Base-by-base conservation (phyloP, 2,888 invertebrate species). In the Lepidonotus clava region DNA sequence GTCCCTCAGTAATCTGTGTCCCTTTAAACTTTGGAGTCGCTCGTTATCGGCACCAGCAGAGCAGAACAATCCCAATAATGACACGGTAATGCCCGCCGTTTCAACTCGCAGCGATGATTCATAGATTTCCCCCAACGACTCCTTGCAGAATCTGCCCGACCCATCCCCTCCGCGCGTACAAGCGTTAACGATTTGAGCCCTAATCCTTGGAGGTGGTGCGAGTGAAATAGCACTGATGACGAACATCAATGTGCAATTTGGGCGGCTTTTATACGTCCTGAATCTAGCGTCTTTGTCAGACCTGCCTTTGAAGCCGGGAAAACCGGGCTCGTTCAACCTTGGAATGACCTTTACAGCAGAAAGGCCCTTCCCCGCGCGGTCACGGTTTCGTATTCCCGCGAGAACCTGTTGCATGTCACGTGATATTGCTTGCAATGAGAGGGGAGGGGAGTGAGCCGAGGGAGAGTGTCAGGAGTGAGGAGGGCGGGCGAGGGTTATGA, bases 191-290 rank as follows among this genome's bases (percentile, higher is more conserved):
- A 61, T n/a, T 61, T 61, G 2, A 24, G 61, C 61, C 28, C 61
- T 61, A 32, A 61, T 61, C 61, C 61, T 32, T 11, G 1, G 24
- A 61, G 61, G 61, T 61, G 61, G 61, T 32, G 61, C 28, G 21
- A 24, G 28, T 2, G 2, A 53, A 53, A 1, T n/a, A 18, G 21
- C 53, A 2, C 53, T 11, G 53, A n/a, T n/a, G 24, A 1, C 24
- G 61, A 61, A 4, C 28, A 61, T 61, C 61, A 61, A 61, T 18
- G 61, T 32, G n/a, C 61, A n/a, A 61, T 61, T 61, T 61, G 61
- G 61, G 14, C 1, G 28, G 2, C 61, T n/a, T 61, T 61, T 28
- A 61, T 61, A 32, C 11, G 61, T 5, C 1, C 11, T 24, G 28
- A 61, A 4, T 61, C 28, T 61, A 61, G 61, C 61, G 5, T 24